Percentiles rank a stretch among this genome's conserved stretches.
Evolutionary conservation across 64 coral and sea anemone genomes (phyloP).

Genomic region (Porites lutea): DNA sequence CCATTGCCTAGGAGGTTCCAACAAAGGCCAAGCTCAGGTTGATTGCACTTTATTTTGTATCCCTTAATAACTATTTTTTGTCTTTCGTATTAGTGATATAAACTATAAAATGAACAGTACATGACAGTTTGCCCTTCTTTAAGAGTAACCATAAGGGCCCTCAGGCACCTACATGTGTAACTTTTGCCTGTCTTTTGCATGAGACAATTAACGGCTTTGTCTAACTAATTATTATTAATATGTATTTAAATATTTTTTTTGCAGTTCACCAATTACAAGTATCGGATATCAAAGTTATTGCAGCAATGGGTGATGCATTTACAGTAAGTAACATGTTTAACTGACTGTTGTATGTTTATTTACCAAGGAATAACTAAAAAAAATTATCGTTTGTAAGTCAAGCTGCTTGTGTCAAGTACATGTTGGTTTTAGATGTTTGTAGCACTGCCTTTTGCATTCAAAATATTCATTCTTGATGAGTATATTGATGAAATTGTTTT

Average conservation of each 20-base stretch:
- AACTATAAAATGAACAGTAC: too few relatives aligned
- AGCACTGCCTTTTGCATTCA: too few relatives aligned
- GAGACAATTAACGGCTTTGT: neutral
- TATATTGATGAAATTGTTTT: too few relatives aligned
- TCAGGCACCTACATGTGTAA: too few relatives aligned
- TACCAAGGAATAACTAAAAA: neutral
- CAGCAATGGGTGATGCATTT: constrained; percentile 64
- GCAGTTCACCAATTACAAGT: constrained; percentile 41
- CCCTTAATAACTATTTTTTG: neutral
- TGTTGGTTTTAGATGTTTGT: too few relatives aligned
- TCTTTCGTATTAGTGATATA: neutral
- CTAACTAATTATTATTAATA: neutral
- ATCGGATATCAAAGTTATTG: constrained; percentile 58
- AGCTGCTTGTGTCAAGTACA: too few relatives aligned
- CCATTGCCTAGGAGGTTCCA: neutral
- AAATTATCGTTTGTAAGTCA: neutral
- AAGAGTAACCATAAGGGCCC: too few relatives aligned
- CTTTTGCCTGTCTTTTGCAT: too few relatives aligned
- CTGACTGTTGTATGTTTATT: neutral
- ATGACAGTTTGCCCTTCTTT: too few relatives aligned
- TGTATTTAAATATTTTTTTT: neutral
- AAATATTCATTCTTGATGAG: too few relatives aligned
- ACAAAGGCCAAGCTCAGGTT: neutral
- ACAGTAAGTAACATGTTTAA: constrained; percentile 36
- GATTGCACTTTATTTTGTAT: neutral